Percentiles rank a stretch among this genome's conserved stretches.
Evolutionary conservation across 2,113 vertebrate genomes (phyloP).

Genomic region (Albula goreensis): DNA sequence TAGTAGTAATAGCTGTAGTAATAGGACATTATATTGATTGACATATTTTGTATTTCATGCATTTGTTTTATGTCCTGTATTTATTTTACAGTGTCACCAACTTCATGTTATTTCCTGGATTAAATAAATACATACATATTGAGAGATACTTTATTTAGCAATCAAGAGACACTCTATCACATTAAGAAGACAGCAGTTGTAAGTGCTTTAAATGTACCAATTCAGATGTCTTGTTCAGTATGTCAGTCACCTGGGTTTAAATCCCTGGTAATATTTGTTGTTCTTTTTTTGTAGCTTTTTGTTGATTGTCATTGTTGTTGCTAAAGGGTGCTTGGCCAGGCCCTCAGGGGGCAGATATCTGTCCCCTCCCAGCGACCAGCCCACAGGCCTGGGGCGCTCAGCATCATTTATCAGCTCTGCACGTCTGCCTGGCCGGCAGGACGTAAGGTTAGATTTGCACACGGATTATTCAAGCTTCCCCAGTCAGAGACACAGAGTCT

Average conservation of each 20-base stretch:
- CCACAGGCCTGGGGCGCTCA: conserved; percentile 11
- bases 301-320: conserved; percentile 6
- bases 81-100: background rate
- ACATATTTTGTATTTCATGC: too few relatives aligned
- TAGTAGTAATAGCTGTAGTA: too few relatives aligned
- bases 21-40: too few relatives aligned
- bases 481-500: conserved; percentile 7
- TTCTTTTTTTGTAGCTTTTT: too few relatives aligned
- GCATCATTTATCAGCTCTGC: conserved; percentile 21
- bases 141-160: conserved; percentile 53
- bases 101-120: conserved; percentile 61
- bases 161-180: conserved; percentile 65
- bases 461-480: conserved; percentile 32
- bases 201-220: background rate
- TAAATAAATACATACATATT: conserved; percentile 51
- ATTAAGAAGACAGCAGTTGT: conserved; percentile 38
- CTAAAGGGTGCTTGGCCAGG: background rate
- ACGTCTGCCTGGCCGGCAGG: conserved; percentile 20
- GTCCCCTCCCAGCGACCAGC: conserved; percentile 13
- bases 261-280: background rate
- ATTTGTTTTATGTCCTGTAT: too few relatives aligned
- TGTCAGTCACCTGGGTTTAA: background rate
- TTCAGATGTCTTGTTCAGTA: background rate
- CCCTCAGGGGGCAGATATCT: background rate
- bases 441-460: conserved; percentile 32